Percentiles rank a stretch among this genome's conserved stretches.
Evolutionary conservation across 2,797 vertebrate genomes (phyloP).

Genomic region (Gymnoscopelus braueri): DNA sequence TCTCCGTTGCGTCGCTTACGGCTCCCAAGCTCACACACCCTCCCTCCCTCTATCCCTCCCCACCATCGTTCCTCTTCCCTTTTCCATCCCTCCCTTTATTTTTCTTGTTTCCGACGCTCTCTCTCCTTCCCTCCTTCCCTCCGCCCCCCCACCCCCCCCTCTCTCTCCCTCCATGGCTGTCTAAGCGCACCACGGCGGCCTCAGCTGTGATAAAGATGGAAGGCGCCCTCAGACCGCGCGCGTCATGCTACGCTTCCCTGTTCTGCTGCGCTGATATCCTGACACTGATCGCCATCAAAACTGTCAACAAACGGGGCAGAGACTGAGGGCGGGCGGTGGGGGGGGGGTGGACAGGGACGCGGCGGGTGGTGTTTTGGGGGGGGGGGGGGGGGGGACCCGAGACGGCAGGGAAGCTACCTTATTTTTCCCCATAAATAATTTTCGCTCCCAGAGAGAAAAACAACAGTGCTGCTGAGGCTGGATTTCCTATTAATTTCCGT

Average conservation of each 20-base stretch:
- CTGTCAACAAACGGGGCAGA: conserved; percentile 71
- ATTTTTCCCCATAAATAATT: conserved; percentile 77
- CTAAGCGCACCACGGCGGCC: conserved; percentile 40
- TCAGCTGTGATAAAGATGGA: conserved; percentile 79
- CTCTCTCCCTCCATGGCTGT: conserved; percentile 21
- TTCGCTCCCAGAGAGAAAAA: conserved; percentile 63
- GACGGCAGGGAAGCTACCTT: conserved; percentile 29
- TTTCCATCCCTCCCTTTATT: conserved; percentile 7
- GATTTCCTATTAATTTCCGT: conserved; percentile 74
- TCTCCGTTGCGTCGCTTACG: neutral
- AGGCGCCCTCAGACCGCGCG: conserved; percentile 66
- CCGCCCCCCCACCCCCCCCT: conserved; percentile 4
- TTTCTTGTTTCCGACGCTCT: conserved; percentile 15
- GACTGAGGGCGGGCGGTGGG: conserved; percentile 45
- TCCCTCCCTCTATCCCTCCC: conserved; percentile 15
- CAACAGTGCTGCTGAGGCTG: conserved; percentile 51
- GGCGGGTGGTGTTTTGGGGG: conserved; percentile 5
- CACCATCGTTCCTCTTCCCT: conserved; percentile 2
- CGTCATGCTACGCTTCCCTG: conserved; percentile 71
- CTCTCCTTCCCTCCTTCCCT: conserved; percentile 24
- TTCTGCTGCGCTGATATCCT: conserved; percentile 76
- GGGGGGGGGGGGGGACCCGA: conserved; percentile 37
- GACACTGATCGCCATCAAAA: conserved; percentile 78
- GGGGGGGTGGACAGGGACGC: neutral
- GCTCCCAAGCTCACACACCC: conserved; percentile 5